A percentile compares a stretch with the other conserved stretches of the same genome.
phyloP scores from a whole-genome alignment of 2,888 invertebrate species.

The Ariolimax columbianus region DNA sequence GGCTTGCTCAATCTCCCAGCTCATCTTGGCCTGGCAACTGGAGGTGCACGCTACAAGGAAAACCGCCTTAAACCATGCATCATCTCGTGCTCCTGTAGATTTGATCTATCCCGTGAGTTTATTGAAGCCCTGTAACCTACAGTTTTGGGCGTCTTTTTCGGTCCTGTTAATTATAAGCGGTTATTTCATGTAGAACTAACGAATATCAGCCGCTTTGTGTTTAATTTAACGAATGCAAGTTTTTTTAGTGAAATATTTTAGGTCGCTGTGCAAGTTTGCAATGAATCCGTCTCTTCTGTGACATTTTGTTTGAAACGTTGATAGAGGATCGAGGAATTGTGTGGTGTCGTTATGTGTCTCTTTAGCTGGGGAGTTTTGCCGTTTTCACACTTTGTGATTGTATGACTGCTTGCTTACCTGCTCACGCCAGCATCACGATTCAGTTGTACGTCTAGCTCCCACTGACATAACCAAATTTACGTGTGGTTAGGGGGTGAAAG shows the following conservation, averaged over 20 bases:
- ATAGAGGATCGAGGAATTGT: background rate
- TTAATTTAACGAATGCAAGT: background rate
- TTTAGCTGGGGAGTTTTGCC: no score
- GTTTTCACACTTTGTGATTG: no score
- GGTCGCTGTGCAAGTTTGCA: no score
- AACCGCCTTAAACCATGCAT: background rate
- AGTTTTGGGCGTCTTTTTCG: no score
- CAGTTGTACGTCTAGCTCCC: no score
- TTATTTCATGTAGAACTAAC: background rate
- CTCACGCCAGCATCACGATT: no score
- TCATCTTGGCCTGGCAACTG: background rate
- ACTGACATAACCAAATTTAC: no score
- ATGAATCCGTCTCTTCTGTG: background rate
- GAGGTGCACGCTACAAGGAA: background rate
- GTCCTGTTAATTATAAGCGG: background rate
- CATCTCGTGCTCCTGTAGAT: background rate
- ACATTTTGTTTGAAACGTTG: background rate
- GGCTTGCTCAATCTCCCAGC: background rate
- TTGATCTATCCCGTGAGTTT: background rate
- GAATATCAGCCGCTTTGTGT: background rate
- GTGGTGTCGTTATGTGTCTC: background rate
- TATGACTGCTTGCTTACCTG: no score
- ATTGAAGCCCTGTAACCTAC: background rate
- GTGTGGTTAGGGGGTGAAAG: no score
- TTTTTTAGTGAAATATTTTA: background rate